phyloP scores from a whole-genome alignment of 2,888 invertebrate species.

The Drosophila greeni region DNA sequence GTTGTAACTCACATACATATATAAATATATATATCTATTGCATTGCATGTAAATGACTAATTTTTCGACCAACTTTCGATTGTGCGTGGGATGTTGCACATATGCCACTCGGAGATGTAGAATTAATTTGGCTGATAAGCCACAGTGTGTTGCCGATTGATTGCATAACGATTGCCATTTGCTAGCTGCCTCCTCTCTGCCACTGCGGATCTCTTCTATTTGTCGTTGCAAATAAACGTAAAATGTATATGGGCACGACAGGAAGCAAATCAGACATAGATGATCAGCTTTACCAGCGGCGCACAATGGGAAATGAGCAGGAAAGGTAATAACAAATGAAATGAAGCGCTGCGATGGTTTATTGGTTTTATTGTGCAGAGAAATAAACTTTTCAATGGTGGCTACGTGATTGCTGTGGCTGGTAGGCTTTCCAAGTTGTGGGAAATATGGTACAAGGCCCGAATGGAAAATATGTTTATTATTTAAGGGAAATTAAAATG shows the following conservation, averaged over 20 bases:
- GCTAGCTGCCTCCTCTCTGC: too few relatives aligned
- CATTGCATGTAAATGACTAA: slow-evolving; percentile 72
- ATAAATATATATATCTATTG: slow-evolving; percentile 35
- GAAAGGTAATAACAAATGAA: slow-evolving; percentile 40
- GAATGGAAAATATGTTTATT: not conserved
- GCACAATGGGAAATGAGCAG: slow-evolving; percentile 48
- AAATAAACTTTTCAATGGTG: slow-evolving; percentile 38
- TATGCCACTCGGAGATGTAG: slow-evolving; percentile 58
- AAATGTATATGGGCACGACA: slow-evolving; percentile 71
- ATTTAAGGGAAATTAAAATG: too few relatives aligned
- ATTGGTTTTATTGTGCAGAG: slow-evolving; percentile 43
- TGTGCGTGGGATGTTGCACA: slow-evolving; percentile 33
- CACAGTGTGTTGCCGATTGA: slow-evolving; percentile 36
- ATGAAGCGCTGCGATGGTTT: slow-evolving; percentile 48
- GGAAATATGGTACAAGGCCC: slow-evolving; percentile 10
- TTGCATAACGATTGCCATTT: slow-evolving; percentile 46
- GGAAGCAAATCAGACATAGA: slow-evolving; percentile 75
- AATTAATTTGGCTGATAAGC: slow-evolving; percentile 71
- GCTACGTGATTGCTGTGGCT: slow-evolving; percentile 26
- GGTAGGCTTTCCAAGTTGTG: slow-evolving; percentile 17
- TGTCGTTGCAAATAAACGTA: slow-evolving; percentile 48
- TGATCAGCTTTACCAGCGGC: slow-evolving; percentile 46
- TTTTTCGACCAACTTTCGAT: slow-evolving; percentile 66
- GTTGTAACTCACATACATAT: slow-evolving; percentile 3
- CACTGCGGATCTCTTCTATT: slow-evolving; percentile 28